Evolutionary conservation across 1,140 invertebrate genomes (phyloP).

Genomic region (Bilobella aurantiaca): DNA sequence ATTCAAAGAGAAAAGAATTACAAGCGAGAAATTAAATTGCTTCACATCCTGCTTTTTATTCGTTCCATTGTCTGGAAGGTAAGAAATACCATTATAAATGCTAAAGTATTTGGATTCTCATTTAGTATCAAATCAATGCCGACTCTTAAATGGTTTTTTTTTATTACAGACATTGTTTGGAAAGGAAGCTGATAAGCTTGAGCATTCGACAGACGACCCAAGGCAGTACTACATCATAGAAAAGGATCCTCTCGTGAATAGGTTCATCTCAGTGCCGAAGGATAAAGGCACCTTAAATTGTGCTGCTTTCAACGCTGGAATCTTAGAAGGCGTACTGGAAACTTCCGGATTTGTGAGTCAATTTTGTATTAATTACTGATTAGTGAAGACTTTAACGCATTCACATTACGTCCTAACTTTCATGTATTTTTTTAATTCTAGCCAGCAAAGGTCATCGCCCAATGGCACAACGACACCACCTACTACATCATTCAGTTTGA

Average conservation of each 20-base stretch:
- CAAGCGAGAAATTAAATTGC: slow-evolving; percentile 88
- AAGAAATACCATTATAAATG: no score
- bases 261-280: slow-evolving; percentile 94
- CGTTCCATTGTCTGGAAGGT: slow-evolving; percentile 96
- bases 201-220: slow-evolving; percentile 97
- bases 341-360: slow-evolving; percentile 88
- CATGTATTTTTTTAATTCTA: slow-evolving; percentile 51
- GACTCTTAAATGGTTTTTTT: background rate
- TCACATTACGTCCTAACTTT: no score
- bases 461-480: slow-evolving; percentile 98
- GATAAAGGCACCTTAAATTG: slow-evolving; percentile 95
- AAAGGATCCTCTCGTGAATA: slow-evolving; percentile 92
- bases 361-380: background rate
- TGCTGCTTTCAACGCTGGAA: slow-evolving; percentile 96
- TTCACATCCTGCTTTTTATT: slow-evolving; percentile 91
- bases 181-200: slow-evolving; percentile 95
- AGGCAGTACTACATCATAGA: slow-evolving; percentile 97
- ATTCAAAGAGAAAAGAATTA: slow-evolving; percentile 84
- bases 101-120: no score
- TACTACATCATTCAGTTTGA: slow-evolving; percentile 98
- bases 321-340: slow-evolving; percentile 89
- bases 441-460: slow-evolving; percentile 90
- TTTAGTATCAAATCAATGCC: background rate
- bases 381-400: background rate
- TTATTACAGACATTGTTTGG: slow-evolving; percentile 72